Base-by-base conservation (phyloP, 2,888 invertebrate genomes). In the Apoda limacodes region DNA sequence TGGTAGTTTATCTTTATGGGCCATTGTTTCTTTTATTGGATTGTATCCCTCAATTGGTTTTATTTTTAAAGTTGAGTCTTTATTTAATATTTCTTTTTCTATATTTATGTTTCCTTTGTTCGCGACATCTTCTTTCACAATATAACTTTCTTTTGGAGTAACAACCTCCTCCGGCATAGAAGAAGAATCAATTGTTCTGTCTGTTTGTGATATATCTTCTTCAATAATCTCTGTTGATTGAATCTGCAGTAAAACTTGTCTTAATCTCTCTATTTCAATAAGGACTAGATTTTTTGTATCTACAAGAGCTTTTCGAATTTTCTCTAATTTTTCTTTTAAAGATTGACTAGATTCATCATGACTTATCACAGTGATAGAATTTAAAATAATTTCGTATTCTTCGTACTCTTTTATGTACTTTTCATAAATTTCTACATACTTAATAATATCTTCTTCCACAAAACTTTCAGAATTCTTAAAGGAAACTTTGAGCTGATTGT, bases 141-240 rank as follows among this genome's bases (percentile, higher is more conserved):
- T 40, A 35, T 58, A 54, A 12, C 38, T 44, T 40, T 63, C 60
- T 47, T 62, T 61, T 7, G 71, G 68, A 14, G 67, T 62, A 11
- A 82, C 78, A 48, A 87, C 83, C 63, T 89, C 88, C 58, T 88
- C 87, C 2, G 88, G 88, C 86, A 89, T 88, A 30, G 88, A 87
- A 25, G 83, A 83, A 0, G 88, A 88, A 60, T 88, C 88, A 25
- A 89, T 82, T 4, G 88, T 88, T 40, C 82, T 72, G 46, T 85
- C 85, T 19, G 83, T 84, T 48, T 83, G 70, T 13, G 84, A 82
- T 32, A 72, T 55, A 39, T 78, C 78, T 5, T 80, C 80, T 27
- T 84, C 83, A 4, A 51, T 53, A 4, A 63, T 48, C 45, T 78
- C 80, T 15, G 63, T 64, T 30, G 55, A 60, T 42, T 54, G 60